Conservation (phyloP, 1,140 invertebrate species). For the Pantala flavescens region DNA sequence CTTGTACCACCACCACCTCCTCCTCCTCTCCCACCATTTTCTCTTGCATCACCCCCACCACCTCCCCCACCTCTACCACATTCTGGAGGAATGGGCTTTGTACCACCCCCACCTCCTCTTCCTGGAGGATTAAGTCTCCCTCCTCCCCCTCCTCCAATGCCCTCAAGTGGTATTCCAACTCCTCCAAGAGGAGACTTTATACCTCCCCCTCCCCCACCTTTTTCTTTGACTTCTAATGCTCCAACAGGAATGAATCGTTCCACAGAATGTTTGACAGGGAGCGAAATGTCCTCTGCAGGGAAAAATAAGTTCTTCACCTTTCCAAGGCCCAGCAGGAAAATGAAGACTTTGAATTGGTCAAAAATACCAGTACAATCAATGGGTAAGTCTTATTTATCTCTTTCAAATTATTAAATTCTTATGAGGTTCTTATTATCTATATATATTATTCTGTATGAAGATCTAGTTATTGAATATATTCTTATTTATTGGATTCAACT, state of each 20-base stretch:
- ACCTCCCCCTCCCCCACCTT: slow-evolving; percentile 6
- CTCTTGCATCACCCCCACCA: slow-evolving; percentile 23
- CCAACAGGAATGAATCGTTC: slow-evolving; percentile 17
- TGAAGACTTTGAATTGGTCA: slow-evolving; percentile 37
- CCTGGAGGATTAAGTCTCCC: background rate
- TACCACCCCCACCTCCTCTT: slow-evolving; percentile 20
- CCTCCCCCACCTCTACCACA: slow-evolving; percentile 20
- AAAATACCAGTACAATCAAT: slow-evolving; percentile 30
- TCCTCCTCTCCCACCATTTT: slow-evolving; percentile 13
- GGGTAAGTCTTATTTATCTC: slow-evolving; percentile 20
- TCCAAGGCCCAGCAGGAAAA: slow-evolving; percentile 31
- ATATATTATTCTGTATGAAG: too few relatives aligned
- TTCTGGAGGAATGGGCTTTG: slow-evolving; percentile 12
- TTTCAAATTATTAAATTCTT: too few relatives aligned
- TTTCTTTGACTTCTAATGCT: slow-evolving; percentile 17
- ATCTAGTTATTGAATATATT: too few relatives aligned
- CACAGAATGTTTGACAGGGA: too few relatives aligned
- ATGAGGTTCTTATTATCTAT: too few relatives aligned
- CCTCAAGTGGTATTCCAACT: slow-evolving; percentile 19
- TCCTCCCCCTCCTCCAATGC: slow-evolving; percentile 14
- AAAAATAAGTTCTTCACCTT: slow-evolving; percentile 25
- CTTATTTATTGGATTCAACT: too few relatives aligned
- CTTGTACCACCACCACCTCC: slow-evolving; percentile 21
- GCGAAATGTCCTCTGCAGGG: background rate
- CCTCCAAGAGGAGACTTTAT: slow-evolving; percentile 14